Conservation (phyloP, 1,140 invertebrate genomes). For the Apis dorsata region DNA sequence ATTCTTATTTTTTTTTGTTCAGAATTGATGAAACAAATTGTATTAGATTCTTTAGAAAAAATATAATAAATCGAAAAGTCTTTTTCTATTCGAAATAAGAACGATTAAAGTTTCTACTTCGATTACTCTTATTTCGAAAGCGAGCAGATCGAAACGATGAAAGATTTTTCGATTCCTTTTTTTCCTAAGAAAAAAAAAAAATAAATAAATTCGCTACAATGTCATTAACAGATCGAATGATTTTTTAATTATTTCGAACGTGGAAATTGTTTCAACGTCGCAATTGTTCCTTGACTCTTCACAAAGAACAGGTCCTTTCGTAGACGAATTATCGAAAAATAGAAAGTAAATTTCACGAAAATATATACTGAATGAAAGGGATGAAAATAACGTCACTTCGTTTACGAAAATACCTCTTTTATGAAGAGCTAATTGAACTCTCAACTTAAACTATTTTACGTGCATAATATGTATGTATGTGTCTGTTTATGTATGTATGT, state of each 20-base stretch:
- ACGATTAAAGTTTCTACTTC: not conserved
- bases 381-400: not conserved
- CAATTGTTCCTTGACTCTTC: not conserved
- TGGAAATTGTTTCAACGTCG: not conserved
- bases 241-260: not conserved
- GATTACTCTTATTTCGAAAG: not conserved
- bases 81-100: not conserved
- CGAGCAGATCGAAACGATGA: too few relatives aligned
- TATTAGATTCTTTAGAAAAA: not conserved
- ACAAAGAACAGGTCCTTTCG: not conserved
- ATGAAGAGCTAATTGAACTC: not conserved
- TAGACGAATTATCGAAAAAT: conserved; percentile 24
- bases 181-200: too few relatives aligned
- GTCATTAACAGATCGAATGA: not conserved
- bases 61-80: not conserved
- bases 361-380: not conserved
- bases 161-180: not conserved
- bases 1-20: not conserved
- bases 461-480: not conserved
- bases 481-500: not conserved
- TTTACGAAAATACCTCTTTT: conserved; percentile 26
- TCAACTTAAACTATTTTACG: not conserved
- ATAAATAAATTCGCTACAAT: not conserved
- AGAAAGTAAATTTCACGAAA: conserved; percentile 5
- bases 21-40: not conserved